Evolutionary conservation across 1,140 invertebrate genomes (phyloP).

Genomic region (Coptotermes formosanus): DNA sequence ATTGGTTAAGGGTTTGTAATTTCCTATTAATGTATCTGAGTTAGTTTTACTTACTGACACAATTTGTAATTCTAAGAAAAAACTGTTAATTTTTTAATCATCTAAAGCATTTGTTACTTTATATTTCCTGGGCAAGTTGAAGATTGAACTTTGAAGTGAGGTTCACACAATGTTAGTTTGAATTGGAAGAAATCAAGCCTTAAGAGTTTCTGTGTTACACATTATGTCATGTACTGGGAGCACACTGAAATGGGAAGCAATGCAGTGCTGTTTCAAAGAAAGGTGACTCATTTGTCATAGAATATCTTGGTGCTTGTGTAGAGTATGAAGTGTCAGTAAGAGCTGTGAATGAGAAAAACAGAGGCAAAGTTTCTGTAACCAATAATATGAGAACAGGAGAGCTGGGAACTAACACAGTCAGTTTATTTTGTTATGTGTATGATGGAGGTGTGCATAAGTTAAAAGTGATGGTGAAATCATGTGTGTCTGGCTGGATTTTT

Average conservation of each 20-base stretch:
- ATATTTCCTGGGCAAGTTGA: background rate
- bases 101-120: background rate
- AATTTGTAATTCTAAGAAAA: too few relatives aligned
- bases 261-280: background rate
- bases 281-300: background rate
- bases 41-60: too few relatives aligned
- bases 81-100: background rate
- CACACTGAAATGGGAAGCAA: background rate
- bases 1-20: too few relatives aligned
- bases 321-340: background rate
- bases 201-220: background rate
- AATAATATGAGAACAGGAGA: background rate
- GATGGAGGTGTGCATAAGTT: too few relatives aligned
- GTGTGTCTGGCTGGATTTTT: too few relatives aligned
- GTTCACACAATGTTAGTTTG: background rate
- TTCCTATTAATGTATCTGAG: too few relatives aligned
- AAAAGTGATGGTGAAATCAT: too few relatives aligned
- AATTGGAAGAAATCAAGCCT: background rate
- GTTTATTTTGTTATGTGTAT: too few relatives aligned
- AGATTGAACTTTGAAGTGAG: background rate
- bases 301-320: background rate
- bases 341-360: background rate
- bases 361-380: too few relatives aligned
- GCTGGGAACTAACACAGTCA: background rate
- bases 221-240: background rate